phyloP scores from a whole-genome alignment of 2,888 invertebrate species.

The Drosophila limbata region DNA sequence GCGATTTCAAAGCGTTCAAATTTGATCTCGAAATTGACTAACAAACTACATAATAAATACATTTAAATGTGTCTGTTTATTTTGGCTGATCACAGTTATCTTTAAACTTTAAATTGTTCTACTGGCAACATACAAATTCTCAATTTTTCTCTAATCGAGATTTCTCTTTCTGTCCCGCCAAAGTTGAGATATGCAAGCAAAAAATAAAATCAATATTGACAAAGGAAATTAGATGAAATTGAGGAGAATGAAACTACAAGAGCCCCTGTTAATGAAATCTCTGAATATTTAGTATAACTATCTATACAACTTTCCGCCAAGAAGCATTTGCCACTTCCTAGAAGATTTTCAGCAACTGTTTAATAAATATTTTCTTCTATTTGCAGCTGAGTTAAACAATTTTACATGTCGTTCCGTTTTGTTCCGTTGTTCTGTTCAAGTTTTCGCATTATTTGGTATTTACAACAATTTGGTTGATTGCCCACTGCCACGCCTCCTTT shows the following conservation, averaged over 20 bases:
- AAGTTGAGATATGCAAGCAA: slow-evolving; percentile 29
- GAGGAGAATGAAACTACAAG: too few species aligned
- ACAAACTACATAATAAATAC: neutral
- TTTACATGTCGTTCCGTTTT: slow-evolving; percentile 7
- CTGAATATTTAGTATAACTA: too few species aligned
- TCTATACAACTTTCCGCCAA: neutral
- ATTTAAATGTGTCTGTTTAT: neutral
- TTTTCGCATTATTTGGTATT: neutral
- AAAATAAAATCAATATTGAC: too few species aligned
- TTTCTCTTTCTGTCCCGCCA: neutral
- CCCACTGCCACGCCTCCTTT: neutral
- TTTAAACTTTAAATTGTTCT: neutral
- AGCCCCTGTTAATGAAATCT: neutral
- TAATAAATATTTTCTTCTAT: neutral
- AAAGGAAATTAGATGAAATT: too few species aligned
- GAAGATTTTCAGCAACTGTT: neutral
- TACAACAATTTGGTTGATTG: neutral
- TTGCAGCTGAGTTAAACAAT: neutral
- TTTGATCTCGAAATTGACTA: neutral
- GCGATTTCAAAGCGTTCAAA: slow-evolving; percentile 39
- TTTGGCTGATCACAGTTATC: neutral
- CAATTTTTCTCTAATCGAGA: neutral
- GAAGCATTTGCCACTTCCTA: slow-evolving; percentile 1
- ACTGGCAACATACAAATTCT: neutral
- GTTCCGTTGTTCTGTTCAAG: neutral